Evolutionary conservation across 2,888 invertebrate genomes (phyloP).

Genomic region (Tachystola acroxantha): DNA sequence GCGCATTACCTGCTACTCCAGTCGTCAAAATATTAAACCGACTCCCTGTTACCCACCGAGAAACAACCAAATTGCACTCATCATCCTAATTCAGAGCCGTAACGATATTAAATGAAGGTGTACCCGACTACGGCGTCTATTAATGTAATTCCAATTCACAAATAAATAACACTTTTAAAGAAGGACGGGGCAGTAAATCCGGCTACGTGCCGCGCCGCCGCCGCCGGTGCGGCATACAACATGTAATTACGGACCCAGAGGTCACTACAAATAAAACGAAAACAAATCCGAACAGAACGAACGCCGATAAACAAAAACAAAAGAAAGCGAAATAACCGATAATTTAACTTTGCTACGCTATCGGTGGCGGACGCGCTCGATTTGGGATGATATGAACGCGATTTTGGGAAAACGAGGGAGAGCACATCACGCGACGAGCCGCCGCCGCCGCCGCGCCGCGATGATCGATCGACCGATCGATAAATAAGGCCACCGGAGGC

Average conservation of each 20-base stretch:
- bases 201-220: constrained; percentile 53
- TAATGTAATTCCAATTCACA: constrained; percentile 71
- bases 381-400: constrained; percentile 53
- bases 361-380: constrained; percentile 57
- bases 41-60: constrained; percentile 16
- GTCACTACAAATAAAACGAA: constrained; percentile 70
- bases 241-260: constrained; percentile 69
- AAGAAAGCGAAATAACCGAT: constrained; percentile 72
- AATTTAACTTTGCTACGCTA: constrained; percentile 52
- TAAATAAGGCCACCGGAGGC: constrained; percentile 43
- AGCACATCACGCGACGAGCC: constrained; percentile 47
- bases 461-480: constrained; percentile 42
- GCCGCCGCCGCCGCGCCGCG: constrained; percentile 40
- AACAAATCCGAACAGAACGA: constrained; percentile 47
- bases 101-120: constrained; percentile 75
- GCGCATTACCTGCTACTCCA: constrained; percentile 4
- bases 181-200: constrained; percentile 47
- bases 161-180: constrained; percentile 74
- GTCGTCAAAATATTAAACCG: constrained; percentile 28
- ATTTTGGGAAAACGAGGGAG: constrained; percentile 53
- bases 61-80: constrained; percentile 60
- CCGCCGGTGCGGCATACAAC: constrained; percentile 42
- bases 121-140: constrained; percentile 60
- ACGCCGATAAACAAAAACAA: constrained; percentile 62
- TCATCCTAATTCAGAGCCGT: constrained; percentile 62